Evolutionary conservation across 2,113 vertebrate genomes (phyloP).

Genomic region (Chamaea fasciata): DNA sequence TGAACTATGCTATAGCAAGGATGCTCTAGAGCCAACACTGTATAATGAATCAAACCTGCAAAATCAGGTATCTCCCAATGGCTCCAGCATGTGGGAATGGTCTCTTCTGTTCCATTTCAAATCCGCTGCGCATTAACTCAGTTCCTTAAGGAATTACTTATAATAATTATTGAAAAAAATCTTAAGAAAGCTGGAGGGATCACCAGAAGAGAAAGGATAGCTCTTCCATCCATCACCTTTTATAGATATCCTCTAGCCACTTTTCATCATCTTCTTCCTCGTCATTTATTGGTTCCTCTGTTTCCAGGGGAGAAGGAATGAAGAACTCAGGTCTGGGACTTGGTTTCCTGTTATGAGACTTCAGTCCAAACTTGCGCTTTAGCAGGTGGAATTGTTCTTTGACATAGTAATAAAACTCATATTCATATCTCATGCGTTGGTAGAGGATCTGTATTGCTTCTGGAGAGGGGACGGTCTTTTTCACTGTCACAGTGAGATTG

Average conservation of each 20-base stretch:
- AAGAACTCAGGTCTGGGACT: constrained; percentile 78
- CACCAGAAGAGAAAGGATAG: constrained; percentile 6
- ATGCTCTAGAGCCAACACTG: constrained; percentile 20
- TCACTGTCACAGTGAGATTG: constrained; percentile 95
- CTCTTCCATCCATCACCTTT: constrained; percentile 74
- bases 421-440: constrained; percentile 94
- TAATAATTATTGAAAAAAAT: constrained; percentile 63
- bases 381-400: constrained; percentile 93
- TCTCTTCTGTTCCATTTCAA: constrained; percentile 42
- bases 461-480: constrained; percentile 89
- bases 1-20: constrained; percentile 1
- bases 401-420: constrained; percentile 96
- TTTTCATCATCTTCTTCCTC: constrained; percentile 85
- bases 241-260: constrained; percentile 87
- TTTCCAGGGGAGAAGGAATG: constrained; percentile 83
- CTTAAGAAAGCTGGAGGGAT: constrained; percentile 55
- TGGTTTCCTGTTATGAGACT: constrained; percentile 70
- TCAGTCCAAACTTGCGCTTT: constrained; percentile 96
- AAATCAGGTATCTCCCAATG: constrained; percentile 67
- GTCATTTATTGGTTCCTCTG: constrained; percentile 84
- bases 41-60: constrained; percentile 64
- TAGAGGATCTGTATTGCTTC: constrained; percentile 94
- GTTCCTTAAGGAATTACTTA: constrained; percentile 64
- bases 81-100: constrained; percentile 62
- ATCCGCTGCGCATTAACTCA: constrained; percentile 64